Base-by-base conservation (phyloP, 2,113 vertebrate species). In the Clarias macrocephalus region DNA sequence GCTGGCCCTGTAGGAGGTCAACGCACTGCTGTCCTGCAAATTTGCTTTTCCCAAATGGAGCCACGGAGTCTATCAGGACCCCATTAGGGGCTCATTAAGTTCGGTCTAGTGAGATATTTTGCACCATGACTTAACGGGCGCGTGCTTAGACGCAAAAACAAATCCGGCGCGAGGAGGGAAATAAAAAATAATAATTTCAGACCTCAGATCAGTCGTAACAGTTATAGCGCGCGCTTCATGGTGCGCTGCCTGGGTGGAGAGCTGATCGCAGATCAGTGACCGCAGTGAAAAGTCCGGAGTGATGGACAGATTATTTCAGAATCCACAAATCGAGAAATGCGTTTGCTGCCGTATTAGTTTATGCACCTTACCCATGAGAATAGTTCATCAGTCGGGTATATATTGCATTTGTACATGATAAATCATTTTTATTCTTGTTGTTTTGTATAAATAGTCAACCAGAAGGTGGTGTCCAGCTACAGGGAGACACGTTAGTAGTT, bases 1-100 rank as follows among this genome's bases (percentile, higher is more conserved):
- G 91, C 87, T 82, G 84, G 88, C 90, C 65, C 89, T 30, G 56
- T 79, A 76, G 88, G 85, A 88, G 87, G 88, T 87, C 90, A 73
- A 13, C 75, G 19, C 83, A 80, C 66, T 72, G 80, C 52, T 68
- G 85, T 11, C 76, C 57, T 42, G 82, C 76, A 85, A 85, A 65
- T 86, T 87, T 90, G 86, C 84, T 86, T 88, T 80, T 76, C 85
- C 91, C 88, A 92, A 91, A 91, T 66, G 88, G 91, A 87, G 83
- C 84, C 42, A 23, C 37, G 76, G 82, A 86, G 85, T 89, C 87
- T 88, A 91, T 93, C 86, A 91, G 81, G 87, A 75, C n/a, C 86
- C 90, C 88, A 91, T 93, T 92, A 92, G 76, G 87, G 81, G 57
- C 68, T 91, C 85, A 90, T 94, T 94, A 93, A 85, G 87, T 42